phyloP scores from a whole-genome alignment of 2,888 invertebrate species.

The Athalia circularis region DNA sequence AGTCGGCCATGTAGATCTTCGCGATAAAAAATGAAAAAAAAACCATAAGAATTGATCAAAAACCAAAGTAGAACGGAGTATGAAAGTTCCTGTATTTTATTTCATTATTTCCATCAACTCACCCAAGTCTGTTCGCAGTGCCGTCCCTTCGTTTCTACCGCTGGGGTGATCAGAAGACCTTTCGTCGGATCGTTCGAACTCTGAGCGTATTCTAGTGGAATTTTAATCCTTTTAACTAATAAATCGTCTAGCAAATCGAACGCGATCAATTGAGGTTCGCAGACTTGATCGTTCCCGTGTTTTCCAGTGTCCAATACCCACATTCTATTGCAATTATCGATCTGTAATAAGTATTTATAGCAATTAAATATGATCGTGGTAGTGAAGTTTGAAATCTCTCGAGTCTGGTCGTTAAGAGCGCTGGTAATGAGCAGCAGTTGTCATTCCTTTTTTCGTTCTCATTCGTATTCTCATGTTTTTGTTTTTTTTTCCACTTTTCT shows the following conservation, averaged over 20 bases:
- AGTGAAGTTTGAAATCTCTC: not conserved
- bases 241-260: slow-evolving; percentile 79
- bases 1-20: slow-evolving; percentile 61
- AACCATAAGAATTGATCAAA: no score
- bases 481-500: slow-evolving; percentile 50
- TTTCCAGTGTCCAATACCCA: slow-evolving; percentile 85
- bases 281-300: slow-evolving; percentile 78
- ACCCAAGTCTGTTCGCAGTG: slow-evolving; percentile 53
- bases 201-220: not conserved
- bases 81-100: no score
- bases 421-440: not conserved
- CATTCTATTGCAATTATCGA: slow-evolving; percentile 81
- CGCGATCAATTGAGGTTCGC: slow-evolving; percentile 83
- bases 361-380: not conserved
- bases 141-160: slow-evolving; percentile 55
- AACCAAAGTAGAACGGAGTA: no score
- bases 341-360: slow-evolving; percentile 72
- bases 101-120: slow-evolving; percentile 47
- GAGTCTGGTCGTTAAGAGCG: not conserved
- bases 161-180: slow-evolving; percentile 60
- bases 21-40: no score
- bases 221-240: slow-evolving; percentile 52
- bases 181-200: not conserved
- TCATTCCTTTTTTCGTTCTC: not conserved
- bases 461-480: slow-evolving; percentile 60